Base-by-base conservation (phyloP, 30 jellyfish, hydroid and myxozoan genomes). In the Phacellophora camtschatica region DNA sequence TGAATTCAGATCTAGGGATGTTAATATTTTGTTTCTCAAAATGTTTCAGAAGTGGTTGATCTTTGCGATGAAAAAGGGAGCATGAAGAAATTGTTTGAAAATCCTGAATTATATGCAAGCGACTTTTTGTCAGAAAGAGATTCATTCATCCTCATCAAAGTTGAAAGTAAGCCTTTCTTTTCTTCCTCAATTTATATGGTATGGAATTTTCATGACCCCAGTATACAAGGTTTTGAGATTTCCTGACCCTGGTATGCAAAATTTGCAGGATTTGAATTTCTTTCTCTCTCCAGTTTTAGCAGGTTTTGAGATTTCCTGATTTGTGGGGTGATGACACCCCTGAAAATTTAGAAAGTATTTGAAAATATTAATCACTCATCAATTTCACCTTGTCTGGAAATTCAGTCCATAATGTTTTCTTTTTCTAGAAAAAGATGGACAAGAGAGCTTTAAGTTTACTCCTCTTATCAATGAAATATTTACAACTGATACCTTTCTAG, bases 61-160 rank as follows among this genome's bases (percentile, higher is more conserved):
- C 77, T 84, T 15, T 84, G 87, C 24, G 86, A 84, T 71, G 95
- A 84, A 49, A 72, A 84, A 34, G 95, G 95, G 24, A 15, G 54
- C 57, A 84, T 84, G 87, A 84, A 84, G 56, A 84, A 72, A 29
- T 77, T 84, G 12, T 72, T 72, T 70, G 88, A 62, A 50, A 71
- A 84, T 48, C 82, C 82, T 4, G 86, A 84, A 18, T 42, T 70
- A 71, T 84, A 72, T 64, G 95, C 95, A 59, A 62, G 53, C 72
- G 95, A 84, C 25, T 72, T 54, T 48, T 33, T 84, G 43, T 22
- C 70, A 29, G 88, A 57, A 35, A 66, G 88, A 58, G 95, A 71
- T 29, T 84, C 95, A 25, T 84, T 84, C 42, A 59, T 84, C 15
- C 77, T 84, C 39, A 84, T 84, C 33, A 58, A 72, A 61, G 88